Base-by-base conservation (phyloP, 2,888 invertebrate species). In the Hyles lineata region DNA sequence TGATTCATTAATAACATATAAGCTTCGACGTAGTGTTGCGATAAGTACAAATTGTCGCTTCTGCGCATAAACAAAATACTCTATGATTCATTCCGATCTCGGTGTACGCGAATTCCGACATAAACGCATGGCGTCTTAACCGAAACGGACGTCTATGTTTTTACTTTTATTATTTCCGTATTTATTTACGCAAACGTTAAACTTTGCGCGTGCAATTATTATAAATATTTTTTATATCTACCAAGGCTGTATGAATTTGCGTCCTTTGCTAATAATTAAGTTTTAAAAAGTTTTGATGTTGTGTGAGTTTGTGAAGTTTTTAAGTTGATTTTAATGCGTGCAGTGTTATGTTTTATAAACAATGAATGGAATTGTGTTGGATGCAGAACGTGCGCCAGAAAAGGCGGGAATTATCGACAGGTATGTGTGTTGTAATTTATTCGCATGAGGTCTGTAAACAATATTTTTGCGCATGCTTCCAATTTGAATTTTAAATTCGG, bases 91-190 rank as follows among this genome's bases (percentile, higher is more conserved):
- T 72, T 73, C 35, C 73, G 58, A 21, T 72, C 74, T 74, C 74
- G 76, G 78, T 79, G 70, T 55, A 70, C 79, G 78, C 79, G 80
- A 82, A 79, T 72, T 74, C 79, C 75, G 81, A 80, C 84, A 85
- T 76, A 82, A 81, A 81, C 84, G 85, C 83, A 84, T 84, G 85
- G 83, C 81, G 85, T 80, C 78, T 82, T 83, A 81, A 81, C 78
- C 78, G 72, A 74, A 72, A 69, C 81, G 80, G 83, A 83, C 87
- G 87, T 75, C 72, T 72, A 75, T 78, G 75, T 74, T 55, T 74
- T 75, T 75, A 74, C 69, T 50, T 67, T 76, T 78, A 77, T 75
- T 73, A 70, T 77, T 78, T 75, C 72, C 63, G 73, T 78, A 74
- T 74, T 75, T 72, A 75, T 74, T 73, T 75, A 71, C 74, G 72